Conservation (phyloP, 2,888 invertebrate genomes). For the Brachyptera putata region DNA sequence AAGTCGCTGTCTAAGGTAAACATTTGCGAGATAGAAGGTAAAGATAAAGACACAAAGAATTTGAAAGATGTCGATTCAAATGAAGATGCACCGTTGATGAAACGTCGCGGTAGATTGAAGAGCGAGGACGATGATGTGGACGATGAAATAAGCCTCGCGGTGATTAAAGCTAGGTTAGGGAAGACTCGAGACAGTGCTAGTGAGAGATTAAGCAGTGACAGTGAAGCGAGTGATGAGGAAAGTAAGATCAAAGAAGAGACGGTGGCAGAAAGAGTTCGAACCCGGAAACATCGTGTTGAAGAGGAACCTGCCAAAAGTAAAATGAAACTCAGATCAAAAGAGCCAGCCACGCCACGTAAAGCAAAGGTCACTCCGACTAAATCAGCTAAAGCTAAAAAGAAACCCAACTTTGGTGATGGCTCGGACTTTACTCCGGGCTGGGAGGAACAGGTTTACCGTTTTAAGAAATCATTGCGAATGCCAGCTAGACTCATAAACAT, state of each 20-base stretch:
- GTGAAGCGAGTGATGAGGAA: slow-evolving; percentile 40
- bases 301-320: slow-evolving; percentile 37
- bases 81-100: slow-evolving; percentile 29
- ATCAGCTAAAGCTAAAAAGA: slow-evolving; percentile 21
- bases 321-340: slow-evolving; percentile 42
- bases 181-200: slow-evolving; percentile 9
- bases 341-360: slow-evolving; percentile 32
- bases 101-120: slow-evolving; percentile 22
- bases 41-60: slow-evolving; percentile 30
- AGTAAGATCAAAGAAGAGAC: slow-evolving; percentile 37
- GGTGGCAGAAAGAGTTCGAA: slow-evolving; percentile 42
- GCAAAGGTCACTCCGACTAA: slow-evolving; percentile 37
- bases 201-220: slow-evolving; percentile 44
- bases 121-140: slow-evolving; percentile 37
- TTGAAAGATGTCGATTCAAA: slow-evolving; percentile 42
- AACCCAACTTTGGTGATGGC: slow-evolving; percentile 56
- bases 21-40: neutral
- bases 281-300: slow-evolving; percentile 40
- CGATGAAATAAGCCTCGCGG: slow-evolving; percentile 40
- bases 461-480: slow-evolving; percentile 76
- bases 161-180: slow-evolving; percentile 42
- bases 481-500: slow-evolving; percentile 76
- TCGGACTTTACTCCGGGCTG: slow-evolving; percentile 72
- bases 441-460: slow-evolving; percentile 79
- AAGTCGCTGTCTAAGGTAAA: slow-evolving; percentile 37